These are phyloP conservation scores for Leptopilina syphax DNA, from an alignment of 2,888 invertebrate species.

Conservation along the genomic window DNA sequence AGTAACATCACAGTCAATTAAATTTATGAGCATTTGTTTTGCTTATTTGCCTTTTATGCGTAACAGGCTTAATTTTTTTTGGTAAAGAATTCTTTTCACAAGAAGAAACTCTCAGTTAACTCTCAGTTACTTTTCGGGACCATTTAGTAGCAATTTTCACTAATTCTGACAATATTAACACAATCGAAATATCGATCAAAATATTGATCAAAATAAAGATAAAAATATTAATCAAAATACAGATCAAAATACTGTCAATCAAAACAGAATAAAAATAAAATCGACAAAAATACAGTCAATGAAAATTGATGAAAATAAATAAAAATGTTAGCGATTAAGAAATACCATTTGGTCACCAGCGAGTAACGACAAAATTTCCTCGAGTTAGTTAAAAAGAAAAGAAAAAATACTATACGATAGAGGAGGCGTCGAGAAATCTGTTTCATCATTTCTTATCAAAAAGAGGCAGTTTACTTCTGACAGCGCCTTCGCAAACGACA, in stretches of 20 bases:
- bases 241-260: too few relatives aligned
- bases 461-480: conserved; percentile 89
- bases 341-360: too few relatives aligned
- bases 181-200: too few relatives aligned
- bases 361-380: too few relatives aligned
- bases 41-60: conserved; percentile 49
- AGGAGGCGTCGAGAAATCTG: conserved; percentile 16
- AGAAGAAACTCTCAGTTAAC: neutral
- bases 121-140: neutral
- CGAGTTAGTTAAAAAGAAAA: too few relatives aligned
- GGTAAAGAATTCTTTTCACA: conserved; percentile 22
- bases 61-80: conserved; percentile 45
- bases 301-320: too few relatives aligned
- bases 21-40: conserved; percentile 43
- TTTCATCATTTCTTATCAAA: conserved; percentile 85
- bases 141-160: neutral
- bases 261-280: too few relatives aligned
- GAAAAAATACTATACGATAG: neutral
- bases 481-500: conserved; percentile 91
- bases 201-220: too few relatives aligned
- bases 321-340: too few relatives aligned
- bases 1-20: conserved; percentile 70
- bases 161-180: too few relatives aligned
- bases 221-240: too few relatives aligned
- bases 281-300: too few relatives aligned